Evolutionary conservation across 2,797 vertebrate genomes (phyloP), one percentile per base, ranked within the genome.

Genomic region (Ciconia nigra): DNA sequence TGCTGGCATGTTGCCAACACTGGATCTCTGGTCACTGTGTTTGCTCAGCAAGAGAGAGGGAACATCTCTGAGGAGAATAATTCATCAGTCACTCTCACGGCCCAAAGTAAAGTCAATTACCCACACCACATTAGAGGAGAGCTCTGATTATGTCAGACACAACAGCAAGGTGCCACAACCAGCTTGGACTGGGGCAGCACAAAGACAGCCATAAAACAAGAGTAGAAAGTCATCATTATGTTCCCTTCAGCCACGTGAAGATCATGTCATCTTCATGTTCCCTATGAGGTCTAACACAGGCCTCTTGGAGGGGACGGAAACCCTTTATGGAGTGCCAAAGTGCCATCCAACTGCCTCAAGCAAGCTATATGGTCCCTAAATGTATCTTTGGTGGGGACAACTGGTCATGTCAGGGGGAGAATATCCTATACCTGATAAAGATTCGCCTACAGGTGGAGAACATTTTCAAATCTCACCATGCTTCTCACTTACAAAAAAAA

Each of bases 41-140:
- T 70, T 41, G 35, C 49, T 44, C 31, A 57, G 37, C 55, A 71
- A 31, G 5, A 81, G 20, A 55, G 39, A 52, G 25, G 26, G 6
- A 76, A 10, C 35, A 55, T 15, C 20, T 31, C 61, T 9, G 15
- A 51, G 39, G 17, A 46, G 20, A 58, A 10, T 19, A 61, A 66
- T 29, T 59, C 7, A 28, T 35, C 8, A 13, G 25, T 42, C 47
- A 12, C 51, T 69, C 49, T 57, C 13, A 28, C 5, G 0, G 49
- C 13, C 61, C 54, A 61, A 33, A 33, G 29, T 16, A 54, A 42
- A 65, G 41, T 13, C 51, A 41, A 13, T 33, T 15, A 28, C 10
- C 29, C 21, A 26, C 62, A 58, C 3, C 0, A 0, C 15, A 35
- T 9, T 33, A 46, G 15, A 69, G 42, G 10, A 57, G 18, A 46